phyloP scores from a whole-genome alignment of 2,797 vertebrate species.

The Melanotaenia parkinsoni region DNA sequence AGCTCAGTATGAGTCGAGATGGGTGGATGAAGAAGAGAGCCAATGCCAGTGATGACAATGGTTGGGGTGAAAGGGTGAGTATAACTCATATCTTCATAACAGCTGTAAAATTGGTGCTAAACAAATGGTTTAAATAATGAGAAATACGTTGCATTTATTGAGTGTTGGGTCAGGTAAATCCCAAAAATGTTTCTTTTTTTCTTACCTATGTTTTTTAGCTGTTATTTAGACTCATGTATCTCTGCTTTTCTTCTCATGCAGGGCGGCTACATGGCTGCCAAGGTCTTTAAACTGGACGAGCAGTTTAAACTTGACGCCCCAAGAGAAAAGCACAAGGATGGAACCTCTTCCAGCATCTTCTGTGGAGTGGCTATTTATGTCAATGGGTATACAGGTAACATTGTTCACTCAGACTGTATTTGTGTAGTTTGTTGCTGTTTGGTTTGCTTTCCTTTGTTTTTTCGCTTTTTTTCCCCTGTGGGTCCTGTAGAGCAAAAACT shows the following conservation, averaged over 20 bases:
- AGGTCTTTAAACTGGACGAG: constrained; percentile 93
- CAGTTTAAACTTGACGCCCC: constrained; percentile 92
- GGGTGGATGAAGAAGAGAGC: constrained; percentile 92
- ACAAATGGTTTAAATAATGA: not conserved
- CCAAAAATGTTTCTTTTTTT: not conserved
- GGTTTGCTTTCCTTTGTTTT: not conserved
- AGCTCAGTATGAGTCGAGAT: constrained; percentile 96
- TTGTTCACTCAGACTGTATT: not conserved
- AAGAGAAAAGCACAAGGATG: constrained; percentile 88
- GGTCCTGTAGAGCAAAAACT: not conserved
- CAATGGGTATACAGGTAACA: constrained; percentile 95
- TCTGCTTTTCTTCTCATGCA: constrained; percentile 50
- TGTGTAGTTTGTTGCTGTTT: not conserved
- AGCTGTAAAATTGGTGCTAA: not conserved
- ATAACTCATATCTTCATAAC: not conserved
- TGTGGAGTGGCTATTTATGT: constrained; percentile 95
- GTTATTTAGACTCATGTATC: constrained; percentile 2
- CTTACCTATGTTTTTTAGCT: not conserved
- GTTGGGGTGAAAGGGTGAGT: constrained; percentile 93
- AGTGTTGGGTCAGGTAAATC: not conserved
- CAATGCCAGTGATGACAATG: constrained; percentile 86
- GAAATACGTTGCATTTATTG: not conserved
- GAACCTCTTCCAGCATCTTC: constrained; percentile 89
- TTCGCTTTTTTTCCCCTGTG: not conserved
- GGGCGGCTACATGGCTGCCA: constrained; percentile 98